Percentiles rank a stretch among this genome's conserved stretches.
These are phyloP conservation scores for Drosophila tripunctata DNA, from an alignment of 2,888 invertebrate genomes.

Conservation along the genomic window DNA sequence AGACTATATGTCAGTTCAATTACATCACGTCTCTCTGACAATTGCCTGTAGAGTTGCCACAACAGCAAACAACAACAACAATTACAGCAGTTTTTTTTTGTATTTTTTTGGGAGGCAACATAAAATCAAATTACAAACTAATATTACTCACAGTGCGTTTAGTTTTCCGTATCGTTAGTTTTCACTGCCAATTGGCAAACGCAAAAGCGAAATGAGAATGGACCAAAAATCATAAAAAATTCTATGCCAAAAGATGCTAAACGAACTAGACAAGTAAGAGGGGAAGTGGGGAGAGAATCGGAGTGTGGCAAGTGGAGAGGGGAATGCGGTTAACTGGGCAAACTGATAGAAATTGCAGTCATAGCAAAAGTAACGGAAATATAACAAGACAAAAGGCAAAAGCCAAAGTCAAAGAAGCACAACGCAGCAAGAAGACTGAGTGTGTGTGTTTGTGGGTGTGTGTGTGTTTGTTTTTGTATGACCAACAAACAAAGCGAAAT, in stretches of 20 bases:
- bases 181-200: conserved; percentile 81
- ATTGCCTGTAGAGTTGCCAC: conserved; percentile 32
- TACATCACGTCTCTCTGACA: conserved; percentile 26
- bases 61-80: conserved; percentile 16
- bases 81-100: conserved; percentile 4
- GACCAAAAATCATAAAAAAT: conserved; percentile 43
- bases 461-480: conserved; percentile 14
- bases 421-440: conserved; percentile 37
- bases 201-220: conserved; percentile 48
- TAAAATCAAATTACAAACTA: conserved; percentile 80
- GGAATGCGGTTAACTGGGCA: background rate
- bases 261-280: background rate
- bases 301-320: too few relatives aligned
- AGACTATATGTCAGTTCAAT: conserved; percentile 19
- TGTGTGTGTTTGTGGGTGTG: background rate
- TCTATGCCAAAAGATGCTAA: conserved; percentile 36
- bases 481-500: conserved; percentile 27
- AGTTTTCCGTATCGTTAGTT: conserved; percentile 81
- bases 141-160: conserved; percentile 81
- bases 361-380: conserved; percentile 57
- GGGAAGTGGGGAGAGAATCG: background rate
- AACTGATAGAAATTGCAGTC: conserved; percentile 57
- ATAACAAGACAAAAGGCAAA: conserved; percentile 55
- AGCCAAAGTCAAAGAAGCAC: conserved; percentile 9
- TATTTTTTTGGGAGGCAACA: too few relatives aligned